A percentile compares a stretch with the other conserved stretches of the same genome.
Conservation (phyloP, 2,888 invertebrate species). For the Lapara coniferarum region DNA sequence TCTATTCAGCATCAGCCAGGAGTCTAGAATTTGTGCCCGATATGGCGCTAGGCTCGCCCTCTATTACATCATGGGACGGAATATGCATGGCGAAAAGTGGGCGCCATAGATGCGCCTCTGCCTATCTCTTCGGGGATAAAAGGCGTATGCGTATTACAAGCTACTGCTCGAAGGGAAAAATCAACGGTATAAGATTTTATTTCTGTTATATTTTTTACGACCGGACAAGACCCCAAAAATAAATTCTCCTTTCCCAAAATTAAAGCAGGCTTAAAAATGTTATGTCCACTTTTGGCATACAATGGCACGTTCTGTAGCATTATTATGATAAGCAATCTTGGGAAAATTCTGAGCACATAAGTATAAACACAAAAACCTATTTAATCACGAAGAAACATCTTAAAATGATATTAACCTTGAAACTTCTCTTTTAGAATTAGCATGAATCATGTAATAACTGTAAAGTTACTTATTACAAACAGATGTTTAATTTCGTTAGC, state of each 20-base stretch:
- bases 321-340: conserved; percentile 14
- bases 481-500: neutral
- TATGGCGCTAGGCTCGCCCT: no score
- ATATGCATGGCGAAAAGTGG: no score
- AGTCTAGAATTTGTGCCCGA: no score
- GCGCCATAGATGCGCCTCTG: no score
- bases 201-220: no score
- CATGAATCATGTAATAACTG: neutral
- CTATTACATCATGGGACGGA: no score
- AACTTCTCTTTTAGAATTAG: neutral
- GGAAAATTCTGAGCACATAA: neutral
- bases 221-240: no score
- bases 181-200: no score
- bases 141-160: no score
- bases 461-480: neutral
- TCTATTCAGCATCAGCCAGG: no score
- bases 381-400: neutral
- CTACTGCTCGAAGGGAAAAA: no score
- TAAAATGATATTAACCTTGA: neutral
- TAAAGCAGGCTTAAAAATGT: neutral
- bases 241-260: neutral
- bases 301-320: neutral
- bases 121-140: no score
- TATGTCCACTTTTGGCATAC: conserved; percentile 12
- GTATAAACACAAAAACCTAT: neutral